phyloP scores from a whole-genome alignment of 2,888 invertebrate species.

The Belgica antarctica region DNA sequence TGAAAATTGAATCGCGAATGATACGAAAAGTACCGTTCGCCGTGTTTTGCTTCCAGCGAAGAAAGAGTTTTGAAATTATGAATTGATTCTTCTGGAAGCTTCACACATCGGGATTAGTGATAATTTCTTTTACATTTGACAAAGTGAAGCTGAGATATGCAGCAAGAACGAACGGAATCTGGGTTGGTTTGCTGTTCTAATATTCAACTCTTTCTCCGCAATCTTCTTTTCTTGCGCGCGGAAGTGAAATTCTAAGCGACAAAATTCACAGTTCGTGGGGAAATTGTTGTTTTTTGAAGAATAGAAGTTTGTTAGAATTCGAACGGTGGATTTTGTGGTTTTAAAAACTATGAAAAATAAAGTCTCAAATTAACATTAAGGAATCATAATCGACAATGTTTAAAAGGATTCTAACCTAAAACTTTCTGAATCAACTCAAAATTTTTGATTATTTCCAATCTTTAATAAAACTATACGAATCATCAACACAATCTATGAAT shows the following conservation, averaged over 20 bases:
- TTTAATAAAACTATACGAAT: too few species aligned
- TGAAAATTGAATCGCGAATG: constrained; percentile 41
- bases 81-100: constrained; percentile 8
- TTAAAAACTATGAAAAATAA: too few species aligned
- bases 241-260: constrained; percentile 8
- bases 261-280: too few species aligned
- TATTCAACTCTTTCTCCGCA: constrained; percentile 32
- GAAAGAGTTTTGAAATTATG: background rate
- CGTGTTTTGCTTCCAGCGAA: background rate
- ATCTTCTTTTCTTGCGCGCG: background rate
- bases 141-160: background rate
- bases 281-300: too few species aligned
- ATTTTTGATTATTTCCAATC: too few species aligned
- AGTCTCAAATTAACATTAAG: too few species aligned
- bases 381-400: too few species aligned
- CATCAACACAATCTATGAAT: background rate
- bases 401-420: too few species aligned
- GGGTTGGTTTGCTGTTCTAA: constrained; percentile 33
- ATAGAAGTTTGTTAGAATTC: too few species aligned
- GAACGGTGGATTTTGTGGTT: too few species aligned
- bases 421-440: too few species aligned
- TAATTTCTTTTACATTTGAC: background rate
- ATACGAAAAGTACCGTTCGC: constrained; percentile 37
- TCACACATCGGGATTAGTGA: background rate
- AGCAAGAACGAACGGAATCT: background rate